These are phyloP conservation scores for Phaonia tiefii DNA, from an alignment of 2,888 invertebrate genomes.

Conservation along the genomic window DNA sequence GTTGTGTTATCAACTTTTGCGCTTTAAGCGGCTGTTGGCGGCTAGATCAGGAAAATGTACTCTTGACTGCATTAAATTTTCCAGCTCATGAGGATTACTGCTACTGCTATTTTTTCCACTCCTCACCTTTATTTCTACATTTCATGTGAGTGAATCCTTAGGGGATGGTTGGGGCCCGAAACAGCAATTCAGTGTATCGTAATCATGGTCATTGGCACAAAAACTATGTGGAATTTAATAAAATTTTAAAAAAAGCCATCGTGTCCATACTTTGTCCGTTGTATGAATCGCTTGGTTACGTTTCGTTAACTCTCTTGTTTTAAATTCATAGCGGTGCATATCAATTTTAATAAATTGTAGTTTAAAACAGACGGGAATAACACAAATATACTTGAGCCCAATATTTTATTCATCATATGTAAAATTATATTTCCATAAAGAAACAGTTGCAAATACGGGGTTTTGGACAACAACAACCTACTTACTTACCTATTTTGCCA, in stretches of 20 bases:
- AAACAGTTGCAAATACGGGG: no score
- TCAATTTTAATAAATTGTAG: conserved; percentile 26
- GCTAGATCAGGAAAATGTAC: conserved; percentile 60
- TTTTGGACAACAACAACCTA: no score
- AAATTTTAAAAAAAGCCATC: conserved; percentile 14
- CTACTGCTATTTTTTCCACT: conserved; percentile 7
- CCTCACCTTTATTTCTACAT: no score
- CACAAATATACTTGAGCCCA: no score
- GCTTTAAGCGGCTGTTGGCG: conserved; percentile 50
- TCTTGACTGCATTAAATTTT: conserved; percentile 62
- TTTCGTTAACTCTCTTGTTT: conserved; percentile 16
- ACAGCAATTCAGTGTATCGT: conserved; percentile 26
- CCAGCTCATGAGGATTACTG: conserved; percentile 58
- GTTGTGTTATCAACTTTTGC: conserved; percentile 48
- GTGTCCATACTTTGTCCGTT: background rate
- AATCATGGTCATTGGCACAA: conserved; percentile 36
- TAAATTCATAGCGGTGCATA: conserved; percentile 20
- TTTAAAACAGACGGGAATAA: conserved; percentile 7
- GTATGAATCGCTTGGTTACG: background rate
- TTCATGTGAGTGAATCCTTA: no score
- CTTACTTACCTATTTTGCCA: no score
- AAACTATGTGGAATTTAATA: conserved; percentile 31
- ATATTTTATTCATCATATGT: no score
- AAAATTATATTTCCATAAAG: no score
- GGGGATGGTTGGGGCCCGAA: background rate